phyloP scores from a whole-genome alignment of 2,797 vertebrate genomes.

The Crocodylus rhombifer region DNA sequence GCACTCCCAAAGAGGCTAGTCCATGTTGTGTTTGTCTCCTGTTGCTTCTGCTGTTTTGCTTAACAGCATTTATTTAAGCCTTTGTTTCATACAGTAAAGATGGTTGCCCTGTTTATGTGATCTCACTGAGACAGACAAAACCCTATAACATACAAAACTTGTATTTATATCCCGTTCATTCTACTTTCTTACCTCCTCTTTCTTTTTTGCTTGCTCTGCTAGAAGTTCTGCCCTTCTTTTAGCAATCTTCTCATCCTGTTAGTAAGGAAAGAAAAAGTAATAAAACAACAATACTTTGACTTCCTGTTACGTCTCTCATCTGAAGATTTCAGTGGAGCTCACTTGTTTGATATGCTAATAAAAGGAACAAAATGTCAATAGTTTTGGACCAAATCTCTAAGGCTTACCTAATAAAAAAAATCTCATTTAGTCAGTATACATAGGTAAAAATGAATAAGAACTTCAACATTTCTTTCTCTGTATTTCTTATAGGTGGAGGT shows the following conservation, averaged over 20 bases:
- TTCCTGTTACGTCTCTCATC: not conserved
- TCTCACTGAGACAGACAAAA: no score
- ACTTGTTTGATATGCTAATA: not conserved
- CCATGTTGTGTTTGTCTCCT: no score
- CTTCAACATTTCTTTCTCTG: not conserved
- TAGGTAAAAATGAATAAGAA: not conserved
- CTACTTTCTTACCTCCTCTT: constrained; percentile 76
- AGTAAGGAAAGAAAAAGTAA: constrained; percentile 24
- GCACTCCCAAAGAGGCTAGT: no score
- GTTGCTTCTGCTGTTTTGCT: no score
- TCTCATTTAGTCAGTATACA: not conserved
- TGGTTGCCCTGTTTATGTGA: no score
- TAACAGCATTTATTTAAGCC: no score
- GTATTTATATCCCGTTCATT: not conserved
- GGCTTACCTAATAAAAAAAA: not conserved
- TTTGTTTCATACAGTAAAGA: no score
- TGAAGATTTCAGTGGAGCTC: not conserved
- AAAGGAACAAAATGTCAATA: not conserved
- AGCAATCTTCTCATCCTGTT: constrained; percentile 85
- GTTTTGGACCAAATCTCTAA: not conserved
- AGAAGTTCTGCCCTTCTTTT: constrained; percentile 90
- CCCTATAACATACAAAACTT: no score
- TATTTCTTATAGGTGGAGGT: not conserved
- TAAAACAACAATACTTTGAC: not conserved
- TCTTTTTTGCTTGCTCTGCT: constrained; percentile 77